Conservation (phyloP, 2,113 vertebrate genomes). For the Xiphophorus couchianus region DNA sequence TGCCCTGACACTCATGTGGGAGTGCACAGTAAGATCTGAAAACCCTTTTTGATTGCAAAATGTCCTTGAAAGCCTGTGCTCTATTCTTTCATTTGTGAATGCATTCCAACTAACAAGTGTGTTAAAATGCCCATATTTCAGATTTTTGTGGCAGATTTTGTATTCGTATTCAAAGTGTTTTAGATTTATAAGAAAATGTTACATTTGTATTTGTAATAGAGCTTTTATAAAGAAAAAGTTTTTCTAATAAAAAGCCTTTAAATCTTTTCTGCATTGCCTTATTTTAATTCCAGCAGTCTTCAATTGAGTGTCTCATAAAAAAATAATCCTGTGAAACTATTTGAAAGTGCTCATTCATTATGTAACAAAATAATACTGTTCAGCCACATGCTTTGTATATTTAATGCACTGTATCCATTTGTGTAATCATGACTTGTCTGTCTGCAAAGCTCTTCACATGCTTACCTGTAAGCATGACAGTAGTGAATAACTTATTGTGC, state of each 20-base stretch:
- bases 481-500: slow-evolving; percentile 29
- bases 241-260: slow-evolving; percentile 60
- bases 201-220: slow-evolving; percentile 55
- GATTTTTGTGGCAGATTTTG: slow-evolving; percentile 22
- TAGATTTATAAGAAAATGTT: slow-evolving; percentile 46
- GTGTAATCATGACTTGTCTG: slow-evolving; percentile 25
- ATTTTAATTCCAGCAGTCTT: not conserved
- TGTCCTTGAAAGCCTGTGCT: slow-evolving; percentile 22
- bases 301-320: not conserved
- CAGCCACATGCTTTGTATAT: slow-evolving; percentile 59
- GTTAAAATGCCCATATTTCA: slow-evolving; percentile 19
- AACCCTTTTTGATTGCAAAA: slow-evolving; percentile 56
- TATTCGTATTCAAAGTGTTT: slow-evolving; percentile 43
- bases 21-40: slow-evolving; percentile 67
- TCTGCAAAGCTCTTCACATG: slow-evolving; percentile 40
- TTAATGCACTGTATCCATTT: slow-evolving; percentile 41
- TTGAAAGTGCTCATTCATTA: slow-evolving; percentile 55
- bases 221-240: slow-evolving; percentile 54
- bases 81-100: slow-evolving; percentile 21
- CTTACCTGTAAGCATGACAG: slow-evolving; percentile 41
- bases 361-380: slow-evolving; percentile 52
- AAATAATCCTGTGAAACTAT: slow-evolving; percentile 26
- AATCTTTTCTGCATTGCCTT: slow-evolving; percentile 18
- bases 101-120: slow-evolving; percentile 43
- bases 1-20: slow-evolving; percentile 3